phyloP scores from a whole-genome alignment of 1,140 invertebrate species.

The Calephelis nemesis region DNA sequence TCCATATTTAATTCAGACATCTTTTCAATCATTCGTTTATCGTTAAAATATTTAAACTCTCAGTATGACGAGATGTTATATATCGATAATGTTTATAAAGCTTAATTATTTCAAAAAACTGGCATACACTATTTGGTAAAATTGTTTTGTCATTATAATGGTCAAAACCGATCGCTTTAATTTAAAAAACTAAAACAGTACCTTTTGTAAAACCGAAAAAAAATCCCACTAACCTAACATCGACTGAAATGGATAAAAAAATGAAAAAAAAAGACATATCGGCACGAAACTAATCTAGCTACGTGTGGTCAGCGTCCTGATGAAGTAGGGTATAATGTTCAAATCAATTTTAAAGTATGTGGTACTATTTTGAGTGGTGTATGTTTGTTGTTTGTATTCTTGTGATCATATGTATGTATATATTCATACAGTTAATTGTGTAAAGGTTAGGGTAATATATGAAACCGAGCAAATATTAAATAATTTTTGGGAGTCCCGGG shows the following conservation, averaged over 20 bases:
- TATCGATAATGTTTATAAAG: not conserved
- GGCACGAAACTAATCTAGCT: conserved; percentile 38
- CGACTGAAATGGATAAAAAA: conserved; percentile 33
- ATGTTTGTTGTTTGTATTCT: not conserved
- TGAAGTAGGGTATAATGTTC: conserved; percentile 11
- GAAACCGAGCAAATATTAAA: too few relatives aligned
- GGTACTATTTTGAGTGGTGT: conserved; percentile 25
- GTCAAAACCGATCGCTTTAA: not conserved
- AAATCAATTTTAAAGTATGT: conserved; percentile 20
- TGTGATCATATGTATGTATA: too few relatives aligned
- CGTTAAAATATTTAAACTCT: too few relatives aligned
- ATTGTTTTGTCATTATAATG: not conserved
- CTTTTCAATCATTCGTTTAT: too few relatives aligned
- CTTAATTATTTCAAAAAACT: not conserved
- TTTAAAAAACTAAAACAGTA: conserved; percentile 3
- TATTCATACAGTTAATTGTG: too few relatives aligned
- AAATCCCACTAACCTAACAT: not conserved
- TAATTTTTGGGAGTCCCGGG: too few relatives aligned
- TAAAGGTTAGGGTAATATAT: too few relatives aligned
- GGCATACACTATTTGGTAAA: not conserved
- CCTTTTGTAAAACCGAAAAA: not conserved
- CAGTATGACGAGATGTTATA: too few relatives aligned
- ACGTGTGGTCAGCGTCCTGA: conserved; percentile 31
- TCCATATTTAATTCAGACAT: too few relatives aligned
- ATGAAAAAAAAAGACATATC: conserved; percentile 26